phyloP scores from a whole-genome alignment of 2,113 vertebrate genomes.

The Nannobrachium achirus region DNA sequence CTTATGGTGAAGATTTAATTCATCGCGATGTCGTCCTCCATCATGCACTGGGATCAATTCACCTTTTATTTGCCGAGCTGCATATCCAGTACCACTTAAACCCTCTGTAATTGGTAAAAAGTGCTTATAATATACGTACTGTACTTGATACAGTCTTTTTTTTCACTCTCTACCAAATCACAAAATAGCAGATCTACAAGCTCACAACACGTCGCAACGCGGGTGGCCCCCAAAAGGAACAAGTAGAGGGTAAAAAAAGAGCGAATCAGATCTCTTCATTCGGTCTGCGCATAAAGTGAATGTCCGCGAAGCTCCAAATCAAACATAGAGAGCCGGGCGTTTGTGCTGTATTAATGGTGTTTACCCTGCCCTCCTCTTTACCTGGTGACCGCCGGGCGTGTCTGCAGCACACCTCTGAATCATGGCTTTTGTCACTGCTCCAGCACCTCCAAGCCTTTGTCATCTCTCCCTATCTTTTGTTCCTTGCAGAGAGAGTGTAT shows the following conservation, averaged over 20 bases:
- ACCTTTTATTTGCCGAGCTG: too few relatives aligned
- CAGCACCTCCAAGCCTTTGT: slow-evolving; percentile 30
- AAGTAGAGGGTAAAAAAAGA: not conserved
- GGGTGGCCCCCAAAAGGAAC: too few relatives aligned
- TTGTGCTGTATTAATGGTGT: slow-evolving; percentile 63
- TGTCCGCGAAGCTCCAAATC: slow-evolving; percentile 26
- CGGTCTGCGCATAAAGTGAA: slow-evolving; percentile 11
- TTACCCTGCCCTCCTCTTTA: slow-evolving; percentile 61
- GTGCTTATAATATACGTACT: too few relatives aligned
- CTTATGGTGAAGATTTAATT: too few relatives aligned
- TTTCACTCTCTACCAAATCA: too few relatives aligned
- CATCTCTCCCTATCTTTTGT: slow-evolving; percentile 40
- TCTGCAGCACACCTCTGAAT: slow-evolving; percentile 55
- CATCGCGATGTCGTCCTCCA: too few relatives aligned
- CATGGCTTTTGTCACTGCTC: slow-evolving; percentile 51
- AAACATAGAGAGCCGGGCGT: slow-evolving; percentile 41
- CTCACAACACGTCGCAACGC: too few relatives aligned
- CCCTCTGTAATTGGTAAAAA: too few relatives aligned
- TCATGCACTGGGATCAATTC: too few relatives aligned
- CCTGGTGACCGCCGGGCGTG: slow-evolving; percentile 56
- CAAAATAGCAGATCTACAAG: too few relatives aligned
- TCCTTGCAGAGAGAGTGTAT: slow-evolving; percentile 21
- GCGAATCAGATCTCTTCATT: slow-evolving; percentile 15
- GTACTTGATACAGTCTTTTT: too few relatives aligned
- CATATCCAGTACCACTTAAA: too few relatives aligned